Conservation (phyloP, 2,888 invertebrate genomes). For the Morinoia aosen region DNA sequence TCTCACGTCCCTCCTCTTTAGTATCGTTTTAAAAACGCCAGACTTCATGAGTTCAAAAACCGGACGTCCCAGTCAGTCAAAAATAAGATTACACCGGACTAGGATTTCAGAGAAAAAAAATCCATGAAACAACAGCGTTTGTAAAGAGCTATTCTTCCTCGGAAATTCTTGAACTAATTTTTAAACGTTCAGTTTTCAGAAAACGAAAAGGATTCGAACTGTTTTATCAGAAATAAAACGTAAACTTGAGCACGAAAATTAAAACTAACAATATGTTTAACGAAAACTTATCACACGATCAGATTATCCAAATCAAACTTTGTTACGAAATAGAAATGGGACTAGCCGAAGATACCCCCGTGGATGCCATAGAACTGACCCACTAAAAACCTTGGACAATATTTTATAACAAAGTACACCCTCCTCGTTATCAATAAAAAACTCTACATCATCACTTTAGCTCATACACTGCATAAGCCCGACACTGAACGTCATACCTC, state of each 20-base stretch:
- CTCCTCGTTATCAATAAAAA: no score
- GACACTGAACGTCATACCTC: no score
- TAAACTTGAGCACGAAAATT: background rate
- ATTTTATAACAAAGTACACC: no score
- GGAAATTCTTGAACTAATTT: background rate
- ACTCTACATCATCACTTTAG: no score
- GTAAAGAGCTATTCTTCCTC: background rate
- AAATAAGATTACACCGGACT: background rate
- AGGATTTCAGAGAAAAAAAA: background rate
- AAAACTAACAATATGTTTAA: background rate
- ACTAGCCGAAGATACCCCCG: background rate
- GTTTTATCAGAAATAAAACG: background rate
- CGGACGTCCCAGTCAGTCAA: background rate
- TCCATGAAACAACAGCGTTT: background rate
- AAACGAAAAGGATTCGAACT: background rate
- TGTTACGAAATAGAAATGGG: background rate
- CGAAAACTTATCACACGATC: background rate
- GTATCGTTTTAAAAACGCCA: constrained; percentile 1
- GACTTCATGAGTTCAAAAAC: constrained; percentile 4
- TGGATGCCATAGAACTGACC: no score
- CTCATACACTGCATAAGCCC: no score
- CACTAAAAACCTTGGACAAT: no score
- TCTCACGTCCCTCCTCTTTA: background rate
- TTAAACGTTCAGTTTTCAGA: background rate
- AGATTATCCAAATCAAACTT: background rate